Evolutionary conservation across 2,797 vertebrate species (phyloP), one percentile per base, ranked within the genome.

Genomic region (Gorsachius magnificus): DNA sequence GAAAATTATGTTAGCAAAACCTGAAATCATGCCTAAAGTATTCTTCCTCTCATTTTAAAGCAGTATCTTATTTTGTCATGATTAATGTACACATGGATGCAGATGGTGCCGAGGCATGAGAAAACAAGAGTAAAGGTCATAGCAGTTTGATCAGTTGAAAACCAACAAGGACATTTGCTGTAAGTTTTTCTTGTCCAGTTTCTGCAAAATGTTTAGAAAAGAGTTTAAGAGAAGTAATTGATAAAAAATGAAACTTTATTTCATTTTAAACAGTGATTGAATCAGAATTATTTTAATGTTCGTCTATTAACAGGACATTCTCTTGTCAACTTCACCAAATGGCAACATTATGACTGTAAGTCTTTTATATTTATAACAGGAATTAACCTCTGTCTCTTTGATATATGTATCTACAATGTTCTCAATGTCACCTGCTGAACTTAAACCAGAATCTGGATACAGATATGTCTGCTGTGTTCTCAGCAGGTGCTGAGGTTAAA

Each of bases 331-430:
- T 78, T 75, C 63, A 54, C 3, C 20, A 76, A 68, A 19, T 2
- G 0, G 6, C 3, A 84, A 9, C 13, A 31, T 29, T 76, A 54
- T 0, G 0, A 10, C 29, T 26, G 16, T 1, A 0, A 26, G 21
- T 29, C 10, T 7, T 81, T 63, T n/a, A 43, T 41, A 50, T 35
- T 53, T 71, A 9, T 46, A 58, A 51, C 10, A 84, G 3, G 10
- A 85, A 82, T 72, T 80, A 60, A 48, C 4, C 6, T 69, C n/a
- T 71, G 6, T 28, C 11, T 43, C 54, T 90, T 72, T 87, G 18
- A 48, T 43, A 17, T 9, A 26, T 20, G 4, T 76, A 71, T 88
- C 50, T 79, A 54, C 25, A 77, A 25, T 21, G 8, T 87, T 87
- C 36, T 70, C 38, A 26, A 5, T 74, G 33, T 50, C 31, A 74